Base-by-base conservation (phyloP, 2,113 vertebrate species). In the Sinocyclocheilus grahami region DNA sequence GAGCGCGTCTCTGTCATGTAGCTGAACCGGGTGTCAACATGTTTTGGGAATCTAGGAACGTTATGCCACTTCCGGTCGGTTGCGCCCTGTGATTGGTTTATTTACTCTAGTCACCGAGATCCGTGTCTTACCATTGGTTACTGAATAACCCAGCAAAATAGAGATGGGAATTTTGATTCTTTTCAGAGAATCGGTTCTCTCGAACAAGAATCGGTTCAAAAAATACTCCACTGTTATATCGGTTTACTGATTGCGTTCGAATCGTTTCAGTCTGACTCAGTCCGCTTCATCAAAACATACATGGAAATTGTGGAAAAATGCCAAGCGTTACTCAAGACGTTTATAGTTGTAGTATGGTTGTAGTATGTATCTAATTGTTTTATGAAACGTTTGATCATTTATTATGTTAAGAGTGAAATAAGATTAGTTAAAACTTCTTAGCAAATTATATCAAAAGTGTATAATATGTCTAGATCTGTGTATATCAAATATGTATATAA, bases 11-110 rank as follows among this genome's bases (percentile, higher is more conserved):
- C 22, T 71, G 67, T 77, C 78, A 51, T 16, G 22, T 53, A 33
- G 72, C 74, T 63, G 80, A 58, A n/a, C 83, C 60, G 78, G 37
- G 63, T 72, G 82, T 89, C 88, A 76, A 77, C 82, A 84, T 46
- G 60, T 85, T 55, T 81, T n/a, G 53, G 24, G 58, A n/a, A n/a
- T 55, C 60, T 22, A 37, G 39, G 48, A 69, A 85, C 85, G 71
- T 86, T 75, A 84, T 18, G 6, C 22, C 67, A 60, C 39, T 82
- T 89, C 88, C 60, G 62, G 82, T 53, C 12, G 18, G 33, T 60
- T 30, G 78, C 22, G 30, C 22, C 2, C 60, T 27, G 18, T 37
- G 78, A 86, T 86, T 88, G 85, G 87, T 65, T 82, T 39, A 83
- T 74, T 58, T 39, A n/a, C 20, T 0, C 48, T 27, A 5, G 9